Evolutionary conservation across 2,113 vertebrate genomes (phyloP).

Genomic region (Chaetodon auriga): DNA sequence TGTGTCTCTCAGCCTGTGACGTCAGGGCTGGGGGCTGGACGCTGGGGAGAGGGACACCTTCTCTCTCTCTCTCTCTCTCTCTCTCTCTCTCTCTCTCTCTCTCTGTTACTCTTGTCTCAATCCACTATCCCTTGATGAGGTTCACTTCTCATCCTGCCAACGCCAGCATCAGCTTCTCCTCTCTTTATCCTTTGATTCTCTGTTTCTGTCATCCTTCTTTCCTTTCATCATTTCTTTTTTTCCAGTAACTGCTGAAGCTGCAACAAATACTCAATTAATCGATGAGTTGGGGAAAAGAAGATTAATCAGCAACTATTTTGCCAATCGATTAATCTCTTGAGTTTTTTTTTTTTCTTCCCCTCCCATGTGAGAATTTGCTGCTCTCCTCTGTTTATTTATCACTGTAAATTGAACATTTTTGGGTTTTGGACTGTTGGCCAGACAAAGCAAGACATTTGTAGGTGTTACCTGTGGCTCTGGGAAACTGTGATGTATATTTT

Average conservation of each 20-base stretch:
- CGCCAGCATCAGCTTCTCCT: neutral
- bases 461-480: neutral
- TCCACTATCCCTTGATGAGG: constrained; percentile 15
- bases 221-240: neutral
- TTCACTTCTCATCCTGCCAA: constrained; percentile 31
- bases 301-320: neutral
- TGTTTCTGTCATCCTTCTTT: neutral
- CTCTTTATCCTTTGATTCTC: neutral
- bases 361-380: neutral
- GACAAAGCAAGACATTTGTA: neutral
- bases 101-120: constrained; percentile 28
- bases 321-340: neutral
- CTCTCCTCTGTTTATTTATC: neutral
- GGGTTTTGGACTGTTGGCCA: neutral
- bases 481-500: neutral
- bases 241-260: neutral
- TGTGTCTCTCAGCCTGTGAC: constrained; percentile 87
- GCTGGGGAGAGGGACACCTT: constrained; percentile 54
- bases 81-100: constrained; percentile 46
- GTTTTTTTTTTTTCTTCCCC: neutral
- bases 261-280: neutral
- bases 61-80: constrained; percentile 50
- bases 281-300: neutral
- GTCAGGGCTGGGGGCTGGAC: constrained; percentile 81
- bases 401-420: neutral